Base-by-base conservation (phyloP, 2,888 invertebrate species). In the Microchrysa polita region DNA sequence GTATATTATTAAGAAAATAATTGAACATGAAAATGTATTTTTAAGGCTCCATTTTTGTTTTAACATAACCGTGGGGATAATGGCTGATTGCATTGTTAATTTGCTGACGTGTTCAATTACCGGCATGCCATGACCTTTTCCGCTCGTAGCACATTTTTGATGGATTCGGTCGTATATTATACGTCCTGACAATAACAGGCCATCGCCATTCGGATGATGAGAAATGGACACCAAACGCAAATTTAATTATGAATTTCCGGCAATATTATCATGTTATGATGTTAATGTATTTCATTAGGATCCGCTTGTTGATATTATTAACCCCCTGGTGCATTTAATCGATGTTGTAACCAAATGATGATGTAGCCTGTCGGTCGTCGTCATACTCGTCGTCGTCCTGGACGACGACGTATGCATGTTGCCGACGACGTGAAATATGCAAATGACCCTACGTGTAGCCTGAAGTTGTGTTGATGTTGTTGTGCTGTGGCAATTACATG, bases 1-100 rank as follows among this genome's bases (percentile, higher is more conserved):
- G n/a, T n/a, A n/a, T n/a, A n/a, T n/a, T 72, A 34, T 55, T 42
- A 18, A 63, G 9, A n/a, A 27, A 4, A 16, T 60, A 48, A 48
- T 48, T 48, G 48, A 12, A 57, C 18, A 57, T 57, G 22, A 20
- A 57, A n/a, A 18, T 10, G 2, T 12, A 57, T 57, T 57, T 18
- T 20, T 57, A 57, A 18, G 22, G 22, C 12, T 48, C n/a, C n/a
- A n/a, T n/a, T n/a, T 2, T 48, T 48, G 4, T 34, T 34, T 34
- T 34, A 5, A 34, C 27, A 34, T 48, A 12, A 12, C 16, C 16
- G n/a, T n/a, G n/a, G 48, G 48, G 12, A 48, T 48, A 48, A 48
- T 48, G 48, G 16, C 16, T 12, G 12, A n/a, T 48, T 48, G 48
- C 48, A 48, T 48, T 48, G 48, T 48, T 48, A 48, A 48, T 48